Base-by-base conservation (phyloP, 1,140 invertebrate species). In the Thaumatotibia leucotreta region DNA sequence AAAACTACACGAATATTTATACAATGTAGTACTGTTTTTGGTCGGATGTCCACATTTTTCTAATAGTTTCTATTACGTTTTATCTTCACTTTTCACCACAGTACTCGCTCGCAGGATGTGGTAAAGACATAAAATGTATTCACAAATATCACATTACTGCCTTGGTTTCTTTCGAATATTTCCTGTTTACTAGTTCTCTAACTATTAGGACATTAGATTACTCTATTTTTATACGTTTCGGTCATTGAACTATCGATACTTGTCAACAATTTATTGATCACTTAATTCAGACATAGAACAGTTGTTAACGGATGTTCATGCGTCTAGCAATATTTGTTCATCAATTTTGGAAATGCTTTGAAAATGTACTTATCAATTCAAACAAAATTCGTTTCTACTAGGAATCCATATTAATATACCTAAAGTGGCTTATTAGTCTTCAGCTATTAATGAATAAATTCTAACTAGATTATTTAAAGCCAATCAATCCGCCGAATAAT, bases 71-170 rank as follows among this genome's bases (percentile, higher is more conserved):
- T 58, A 54, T 4, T 11, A 24, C 50, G 29, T 29, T 24, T 64
- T 14, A 23, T 45, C 24, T 68, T 58, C 52, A 24, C n/a, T n/a
- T n/a, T n/a, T 29, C 29, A 70, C 74, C 68, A 63, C 70, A 68
- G 58, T 58, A 63, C 52, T 67, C 49, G 65, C 52, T 67, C 67
- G 63, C 67, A 63, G 74, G 72, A 69, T 70, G 74, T 65, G 74
- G 74, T 75, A 24, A 65, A 45, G 27, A 49, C 39, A 45, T 45
- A 45, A 45, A 45, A 70, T 70, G 67, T 65, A 68, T 64, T 74
- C 73, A 72, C 58, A 58, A 63, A 61, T 49, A 65, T 39, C 52
- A 27, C 6, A 1, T 58, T 58, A 58, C 52, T 58, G n/a, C 11
- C 29, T 52, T 27, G 11, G 52, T 24, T 58, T 58, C 52, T 58